Percentiles rank a stretch among this genome's conserved stretches.
phyloP scores from a whole-genome alignment of 2,888 invertebrate genomes.

The Lamproptera curius region DNA sequence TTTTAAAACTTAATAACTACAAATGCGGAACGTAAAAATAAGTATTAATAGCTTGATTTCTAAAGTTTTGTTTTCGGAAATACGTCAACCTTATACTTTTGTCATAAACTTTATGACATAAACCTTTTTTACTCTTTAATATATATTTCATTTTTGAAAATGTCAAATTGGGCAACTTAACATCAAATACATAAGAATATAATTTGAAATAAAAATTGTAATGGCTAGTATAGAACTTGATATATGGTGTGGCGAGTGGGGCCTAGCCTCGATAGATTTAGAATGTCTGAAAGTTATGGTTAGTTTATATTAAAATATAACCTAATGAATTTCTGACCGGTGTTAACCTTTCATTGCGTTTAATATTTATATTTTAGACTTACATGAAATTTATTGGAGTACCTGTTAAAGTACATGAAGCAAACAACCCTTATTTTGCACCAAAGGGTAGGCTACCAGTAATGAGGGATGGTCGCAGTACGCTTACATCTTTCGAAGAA shows the following conservation, averaged over 20 bases:
- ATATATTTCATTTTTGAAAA: constrained; percentile 9
- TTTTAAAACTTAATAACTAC: too few species aligned
- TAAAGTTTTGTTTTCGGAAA: too few species aligned
- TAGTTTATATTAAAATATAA: too few species aligned
- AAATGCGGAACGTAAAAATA: too few species aligned
- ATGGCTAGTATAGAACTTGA: constrained; percentile 80
- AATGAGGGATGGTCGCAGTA: constrained; percentile 77
- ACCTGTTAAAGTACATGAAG: constrained; percentile 83
- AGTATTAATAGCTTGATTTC: too few species aligned
- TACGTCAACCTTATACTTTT: too few species aligned
- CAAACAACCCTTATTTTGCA: constrained; percentile 84
- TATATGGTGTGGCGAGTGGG: constrained; percentile 93
- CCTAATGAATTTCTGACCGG: too few species aligned
- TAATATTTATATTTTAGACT: constrained; percentile 58
- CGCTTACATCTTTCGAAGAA: constrained; percentile 81
- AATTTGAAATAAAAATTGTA: constrained; percentile 25
- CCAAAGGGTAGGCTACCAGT: constrained; percentile 86
- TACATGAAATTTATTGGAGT: constrained; percentile 87
- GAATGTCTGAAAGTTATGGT: constrained; percentile 91
- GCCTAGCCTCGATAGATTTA: constrained; percentile 90
- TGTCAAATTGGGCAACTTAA: constrained; percentile 19
- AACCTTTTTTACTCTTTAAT: too few species aligned
- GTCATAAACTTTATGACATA: too few species aligned
- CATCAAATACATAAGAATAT: constrained; percentile 15
- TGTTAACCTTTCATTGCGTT: constrained; percentile 38